Evolutionary conservation across 2,888 invertebrate species (phyloP), one percentile per base, ranked within the genome.

Genomic region (Orthonychiurus folsomi): DNA sequence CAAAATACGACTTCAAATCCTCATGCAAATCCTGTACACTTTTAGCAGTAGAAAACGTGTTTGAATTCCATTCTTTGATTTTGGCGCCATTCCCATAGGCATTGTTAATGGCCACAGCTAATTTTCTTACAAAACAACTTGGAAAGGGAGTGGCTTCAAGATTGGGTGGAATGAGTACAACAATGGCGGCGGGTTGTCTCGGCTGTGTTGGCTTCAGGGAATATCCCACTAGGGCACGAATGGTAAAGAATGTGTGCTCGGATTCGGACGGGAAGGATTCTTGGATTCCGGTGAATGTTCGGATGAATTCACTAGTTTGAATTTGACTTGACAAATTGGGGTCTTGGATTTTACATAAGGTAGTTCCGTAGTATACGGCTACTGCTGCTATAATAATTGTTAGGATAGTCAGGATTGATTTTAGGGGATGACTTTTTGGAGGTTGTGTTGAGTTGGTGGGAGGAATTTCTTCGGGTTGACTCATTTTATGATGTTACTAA

Each of bases 241-340:
- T 37, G 28, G 64, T 63, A n/a, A 68, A 61, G 63, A 65, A 65
- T 21, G 69, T 63, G n/a, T 68, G n/a, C n/a, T n/a, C n/a, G n/a
- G n/a, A n/a, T n/a, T n/a, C n/a, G n/a, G n/a, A n/a, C n/a, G n/a
- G n/a, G n/a, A n/a, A n/a, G n/a, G n/a, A n/a, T n/a, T n/a, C n/a
- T n/a, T n/a, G n/a, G n/a, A n/a, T n/a, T n/a, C n/a, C n/a, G n/a
- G n/a, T n/a, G n/a, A n/a, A n/a, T n/a, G n/a, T n/a, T n/a, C n/a
- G n/a, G n/a, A n/a, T n/a, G n/a, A n/a, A n/a, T n/a, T n/a, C n/a
- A n/a, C n/a, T n/a, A n/a, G n/a, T n/a, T n/a, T n/a, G n/a, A n/a
- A n/a, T n/a, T n/a, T n/a, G n/a, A n/a, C n/a, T n/a, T n/a, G n/a
- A n/a, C n/a, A n/a, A n/a, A n/a, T n/a, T n/a, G n/a, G n/a, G n/a